Evolutionary conservation across 1,140 invertebrate species (phyloP).

Genomic region (Vanessa tameamea): DNA sequence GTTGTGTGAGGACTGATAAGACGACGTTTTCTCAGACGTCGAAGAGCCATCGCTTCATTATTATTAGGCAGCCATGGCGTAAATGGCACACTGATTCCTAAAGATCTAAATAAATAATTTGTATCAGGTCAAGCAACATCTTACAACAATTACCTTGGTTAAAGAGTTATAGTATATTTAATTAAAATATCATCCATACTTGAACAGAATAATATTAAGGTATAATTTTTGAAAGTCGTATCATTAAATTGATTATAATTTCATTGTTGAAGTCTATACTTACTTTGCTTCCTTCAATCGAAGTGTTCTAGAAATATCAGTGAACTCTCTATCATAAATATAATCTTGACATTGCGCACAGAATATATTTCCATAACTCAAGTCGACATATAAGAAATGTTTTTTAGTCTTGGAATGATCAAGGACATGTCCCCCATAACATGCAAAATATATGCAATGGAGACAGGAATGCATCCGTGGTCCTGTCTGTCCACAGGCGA

Average conservation of each 20-base stretch:
- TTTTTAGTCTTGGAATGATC: conserved; percentile 90
- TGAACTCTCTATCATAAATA: conserved; percentile 90
- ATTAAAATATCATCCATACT: too few relatives aligned
- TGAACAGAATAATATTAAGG: too few relatives aligned
- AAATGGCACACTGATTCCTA: conserved; percentile 87
- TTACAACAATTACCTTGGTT: too few relatives aligned
- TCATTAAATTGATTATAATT: too few relatives aligned
- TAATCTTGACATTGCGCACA: conserved; percentile 96
- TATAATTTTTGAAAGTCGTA: too few relatives aligned
- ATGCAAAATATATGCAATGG: conserved; percentile 95
- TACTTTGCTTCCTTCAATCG: conserved; percentile 82
- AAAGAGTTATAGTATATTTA: too few relatives aligned
- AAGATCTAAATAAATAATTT: conserved; percentile 45
- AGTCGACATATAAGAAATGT: conserved; percentile 92
- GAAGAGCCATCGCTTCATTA: conserved; percentile 86
- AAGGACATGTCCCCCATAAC: conserved; percentile 91
- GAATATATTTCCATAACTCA: conserved; percentile 94
- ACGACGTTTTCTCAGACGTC: conserved; percentile 88
- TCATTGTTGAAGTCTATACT: conserved; percentile 48
- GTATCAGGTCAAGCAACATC: too few relatives aligned
- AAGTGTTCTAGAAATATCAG: conserved; percentile 82
- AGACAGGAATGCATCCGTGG: conserved; percentile 93
- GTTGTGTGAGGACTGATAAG: conserved; percentile 91
- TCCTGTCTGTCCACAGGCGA: conserved; percentile 87
- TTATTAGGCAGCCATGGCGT: conserved; percentile 90